Evolutionary conservation across 2,113 vertebrate species (phyloP).

Genomic region (Acanthochromis polyacanthus): DNA sequence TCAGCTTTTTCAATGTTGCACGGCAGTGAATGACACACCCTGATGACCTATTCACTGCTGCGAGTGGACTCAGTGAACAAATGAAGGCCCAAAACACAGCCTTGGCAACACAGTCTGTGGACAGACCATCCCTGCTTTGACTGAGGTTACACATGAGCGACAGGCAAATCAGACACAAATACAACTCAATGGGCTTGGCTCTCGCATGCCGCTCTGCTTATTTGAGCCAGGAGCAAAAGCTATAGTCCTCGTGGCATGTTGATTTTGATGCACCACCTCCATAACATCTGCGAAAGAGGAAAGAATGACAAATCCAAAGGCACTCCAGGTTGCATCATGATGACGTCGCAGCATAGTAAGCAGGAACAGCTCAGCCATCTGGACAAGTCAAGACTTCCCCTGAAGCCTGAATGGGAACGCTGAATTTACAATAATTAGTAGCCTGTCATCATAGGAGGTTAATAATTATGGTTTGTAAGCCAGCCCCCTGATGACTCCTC

Average conservation of each 20-base stretch:
- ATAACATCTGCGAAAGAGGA: neutral
- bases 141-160: constrained; percentile 7
- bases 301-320: constrained; percentile 5
- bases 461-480: constrained; percentile 21
- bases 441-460: constrained; percentile 36
- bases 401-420: constrained; percentile 42
- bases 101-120: neutral
- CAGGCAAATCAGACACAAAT: constrained; percentile 9
- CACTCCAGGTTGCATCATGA: constrained; percentile 14
- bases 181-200: neutral
- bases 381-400: constrained; percentile 39
- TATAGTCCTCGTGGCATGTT: neutral
- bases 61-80: neutral
- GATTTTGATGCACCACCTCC: constrained; percentile 8
- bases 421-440: constrained; percentile 55
- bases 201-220: constrained; percentile 1
- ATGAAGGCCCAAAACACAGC: neutral
- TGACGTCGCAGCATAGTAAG: constrained; percentile 9
- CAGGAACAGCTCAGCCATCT: constrained; percentile 58
- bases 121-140: neutral
- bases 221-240: constrained; percentile 5
- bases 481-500: constrained; percentile 4
- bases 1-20: constrained; percentile 11
- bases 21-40: constrained; percentile 15
- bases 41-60: neutral